Evolutionary conservation across 2,888 invertebrate genomes (phyloP).

Genomic region (Lasius fuliginosus): DNA sequence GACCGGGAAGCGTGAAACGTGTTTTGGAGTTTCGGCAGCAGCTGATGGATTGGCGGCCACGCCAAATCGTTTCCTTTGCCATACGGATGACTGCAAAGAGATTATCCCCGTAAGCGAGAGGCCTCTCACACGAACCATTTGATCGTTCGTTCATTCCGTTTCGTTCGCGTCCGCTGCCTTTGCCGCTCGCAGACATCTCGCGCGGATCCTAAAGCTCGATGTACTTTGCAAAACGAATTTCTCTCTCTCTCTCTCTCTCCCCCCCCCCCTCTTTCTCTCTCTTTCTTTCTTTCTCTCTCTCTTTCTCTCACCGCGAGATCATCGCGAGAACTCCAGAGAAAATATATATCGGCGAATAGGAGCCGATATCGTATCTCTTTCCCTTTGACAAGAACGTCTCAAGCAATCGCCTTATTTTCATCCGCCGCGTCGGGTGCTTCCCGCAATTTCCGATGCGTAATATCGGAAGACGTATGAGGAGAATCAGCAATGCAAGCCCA

Average conservation of each 20-base stretch:
- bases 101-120: slow-evolving; percentile 76
- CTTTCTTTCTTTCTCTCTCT: too few species aligned
- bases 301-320: slow-evolving; percentile 5
- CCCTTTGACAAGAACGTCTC: slow-evolving; percentile 58
- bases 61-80: slow-evolving; percentile 71
- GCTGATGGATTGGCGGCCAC: slow-evolving; percentile 33
- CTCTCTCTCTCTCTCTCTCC: neutral
- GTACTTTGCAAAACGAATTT: slow-evolving; percentile 63
- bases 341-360: slow-evolving; percentile 46
- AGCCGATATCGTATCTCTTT: slow-evolving; percentile 56
- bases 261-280: too few species aligned
- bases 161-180: slow-evolving; percentile 24
- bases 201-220: slow-evolving; percentile 52
- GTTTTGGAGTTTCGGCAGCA: slow-evolving; percentile 31
- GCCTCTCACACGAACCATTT: slow-evolving; percentile 73
- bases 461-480: slow-evolving; percentile 18
- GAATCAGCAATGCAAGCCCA: slow-evolving; percentile 19
- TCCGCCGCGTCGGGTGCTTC: slow-evolving; percentile 15
- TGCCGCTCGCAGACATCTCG: slow-evolving; percentile 57
- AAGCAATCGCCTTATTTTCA: slow-evolving; percentile 52
- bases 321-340: slow-evolving; percentile 38
- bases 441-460: slow-evolving; percentile 29
- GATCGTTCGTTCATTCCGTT: slow-evolving; percentile 71
- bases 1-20: slow-evolving; percentile 24
- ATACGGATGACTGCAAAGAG: slow-evolving; percentile 75